A percentile compares a stretch with the other conserved stretches of the same genome.
These are phyloP conservation scores for Idaea aversata DNA, from an alignment of 2,888 invertebrate genomes.

Conservation along the genomic window DNA sequence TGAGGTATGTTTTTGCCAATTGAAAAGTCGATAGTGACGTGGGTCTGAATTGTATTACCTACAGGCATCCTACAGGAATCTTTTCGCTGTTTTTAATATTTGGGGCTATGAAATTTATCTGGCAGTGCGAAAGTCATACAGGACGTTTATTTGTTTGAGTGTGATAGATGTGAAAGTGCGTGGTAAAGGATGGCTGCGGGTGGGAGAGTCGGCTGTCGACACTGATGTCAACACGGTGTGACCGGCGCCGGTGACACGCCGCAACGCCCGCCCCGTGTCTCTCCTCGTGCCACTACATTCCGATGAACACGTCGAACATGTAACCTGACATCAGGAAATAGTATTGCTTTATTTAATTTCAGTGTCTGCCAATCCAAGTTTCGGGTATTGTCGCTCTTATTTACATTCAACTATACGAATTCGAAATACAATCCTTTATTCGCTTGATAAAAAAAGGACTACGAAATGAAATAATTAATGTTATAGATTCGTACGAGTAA, in stretches of 20 bases:
- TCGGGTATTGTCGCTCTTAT: slow-evolving; percentile 21
- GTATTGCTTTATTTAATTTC: slow-evolving; percentile 68
- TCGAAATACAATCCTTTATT: not conserved
- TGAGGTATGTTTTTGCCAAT: not conserved
- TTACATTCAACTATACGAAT: not conserved
- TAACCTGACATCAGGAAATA: slow-evolving; percentile 65
- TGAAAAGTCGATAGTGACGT: not conserved
- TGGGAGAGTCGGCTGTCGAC: not conserved
- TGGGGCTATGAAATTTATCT: not conserved
- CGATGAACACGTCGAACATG: slow-evolving; percentile 56
- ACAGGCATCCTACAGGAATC: not conserved
- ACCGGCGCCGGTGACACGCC: slow-evolving; percentile 16
- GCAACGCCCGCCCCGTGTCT: slow-evolving; percentile 23
- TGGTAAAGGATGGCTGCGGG: not conserved
- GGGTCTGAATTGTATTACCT: not conserved
- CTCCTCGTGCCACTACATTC: slow-evolving; percentile 35
- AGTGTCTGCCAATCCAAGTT: slow-evolving; percentile 37
- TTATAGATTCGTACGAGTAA: not conserved
- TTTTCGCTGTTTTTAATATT: not conserved
- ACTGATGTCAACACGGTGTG: slow-evolving; percentile 21
- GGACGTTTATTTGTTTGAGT: not conserved
- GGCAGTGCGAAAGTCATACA: not conserved
- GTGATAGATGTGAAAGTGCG: slow-evolving; percentile 3
- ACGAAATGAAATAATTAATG: not conserved
- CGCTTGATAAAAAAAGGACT: not conserved